Evolutionary conservation across 2,888 invertebrate species (phyloP).

Genomic region (Tupiocoris notatus): DNA sequence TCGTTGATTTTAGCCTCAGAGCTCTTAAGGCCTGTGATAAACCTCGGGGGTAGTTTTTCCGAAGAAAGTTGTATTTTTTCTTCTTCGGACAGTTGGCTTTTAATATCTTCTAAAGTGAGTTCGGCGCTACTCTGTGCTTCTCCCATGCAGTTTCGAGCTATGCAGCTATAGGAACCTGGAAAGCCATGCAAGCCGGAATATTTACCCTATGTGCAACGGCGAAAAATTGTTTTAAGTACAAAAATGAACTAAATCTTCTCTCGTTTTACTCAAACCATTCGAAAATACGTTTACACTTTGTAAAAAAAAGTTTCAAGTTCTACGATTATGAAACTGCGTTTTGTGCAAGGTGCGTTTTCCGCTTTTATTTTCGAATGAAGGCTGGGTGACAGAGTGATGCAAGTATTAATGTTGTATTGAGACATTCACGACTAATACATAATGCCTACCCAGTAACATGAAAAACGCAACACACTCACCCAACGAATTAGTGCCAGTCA

Average conservation of each 20-base stretch:
- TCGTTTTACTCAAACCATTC: no score
- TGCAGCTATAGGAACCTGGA: slow-evolving; percentile 73
- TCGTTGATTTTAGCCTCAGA: slow-evolving; percentile 81
- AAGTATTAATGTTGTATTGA: no score
- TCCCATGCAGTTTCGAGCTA: slow-evolving; percentile 88
- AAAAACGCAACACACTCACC: no score
- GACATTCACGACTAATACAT: no score
- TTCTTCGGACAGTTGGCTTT: slow-evolving; percentile 83
- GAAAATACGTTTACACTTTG: no score
- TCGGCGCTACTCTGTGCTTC: slow-evolving; percentile 83
- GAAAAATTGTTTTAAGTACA: neutral
- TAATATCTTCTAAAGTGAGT: slow-evolving; percentile 85
- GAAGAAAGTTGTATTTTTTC: slow-evolving; percentile 73
- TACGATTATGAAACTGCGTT: no score
- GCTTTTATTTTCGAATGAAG: no score
- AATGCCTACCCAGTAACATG: no score
- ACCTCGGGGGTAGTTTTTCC: slow-evolving; percentile 79
- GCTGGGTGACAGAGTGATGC: no score
- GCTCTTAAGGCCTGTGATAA: slow-evolving; percentile 76
- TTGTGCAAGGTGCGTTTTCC: no score
- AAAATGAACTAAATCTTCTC: no score
- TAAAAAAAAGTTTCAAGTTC: no score
- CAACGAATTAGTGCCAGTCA: slow-evolving; percentile 85
- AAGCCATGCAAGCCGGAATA: slow-evolving; percentile 12
- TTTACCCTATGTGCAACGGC: neutral